These are phyloP conservation scores for Venustoraphidia nigricollis DNA, from an alignment of 2,888 invertebrate species.

Conservation along the genomic window DNA sequence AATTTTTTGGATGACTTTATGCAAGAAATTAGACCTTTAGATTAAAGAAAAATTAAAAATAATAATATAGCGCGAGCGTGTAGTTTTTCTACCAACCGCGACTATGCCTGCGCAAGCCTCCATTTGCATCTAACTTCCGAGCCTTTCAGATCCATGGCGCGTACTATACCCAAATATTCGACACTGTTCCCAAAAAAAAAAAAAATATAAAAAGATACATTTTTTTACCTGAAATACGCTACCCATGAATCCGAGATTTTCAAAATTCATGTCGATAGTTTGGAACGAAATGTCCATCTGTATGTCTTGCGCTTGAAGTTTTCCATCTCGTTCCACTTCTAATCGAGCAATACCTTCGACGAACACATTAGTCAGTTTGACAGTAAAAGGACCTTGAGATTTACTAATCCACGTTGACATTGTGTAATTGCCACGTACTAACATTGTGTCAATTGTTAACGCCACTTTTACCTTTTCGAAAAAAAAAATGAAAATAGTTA, in stretches of 20 bases:
- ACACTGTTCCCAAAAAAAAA: no score
- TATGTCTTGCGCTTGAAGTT: constrained; percentile 60
- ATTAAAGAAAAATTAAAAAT: no score
- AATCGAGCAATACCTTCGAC: constrained; percentile 53
- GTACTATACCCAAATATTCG: no score
- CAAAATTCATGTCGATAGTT: constrained; percentile 64
- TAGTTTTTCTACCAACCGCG: no score
- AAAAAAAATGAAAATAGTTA: background rate
- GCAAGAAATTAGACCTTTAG: no score
- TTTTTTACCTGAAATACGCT: constrained; percentile 30
- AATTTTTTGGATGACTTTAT: no score
- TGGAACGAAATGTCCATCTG: constrained; percentile 63
- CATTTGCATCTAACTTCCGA: no score
- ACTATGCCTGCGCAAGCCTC: no score
- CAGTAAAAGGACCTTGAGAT: constrained; percentile 62
- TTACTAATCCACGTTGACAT: constrained; percentile 53
- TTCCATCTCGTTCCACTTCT: constrained; percentile 57
- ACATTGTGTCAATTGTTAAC: constrained; percentile 51
- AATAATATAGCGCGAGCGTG: no score
- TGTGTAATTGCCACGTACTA: constrained; percentile 61
- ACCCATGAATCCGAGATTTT: constrained; percentile 66
- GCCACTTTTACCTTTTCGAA: constrained; percentile 46
- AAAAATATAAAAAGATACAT: background rate
- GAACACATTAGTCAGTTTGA: constrained; percentile 53
- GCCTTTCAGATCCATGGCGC: no score